Base-by-base conservation (phyloP, 1,140 invertebrate genomes). In the Globodera ellingtonae region DNA sequence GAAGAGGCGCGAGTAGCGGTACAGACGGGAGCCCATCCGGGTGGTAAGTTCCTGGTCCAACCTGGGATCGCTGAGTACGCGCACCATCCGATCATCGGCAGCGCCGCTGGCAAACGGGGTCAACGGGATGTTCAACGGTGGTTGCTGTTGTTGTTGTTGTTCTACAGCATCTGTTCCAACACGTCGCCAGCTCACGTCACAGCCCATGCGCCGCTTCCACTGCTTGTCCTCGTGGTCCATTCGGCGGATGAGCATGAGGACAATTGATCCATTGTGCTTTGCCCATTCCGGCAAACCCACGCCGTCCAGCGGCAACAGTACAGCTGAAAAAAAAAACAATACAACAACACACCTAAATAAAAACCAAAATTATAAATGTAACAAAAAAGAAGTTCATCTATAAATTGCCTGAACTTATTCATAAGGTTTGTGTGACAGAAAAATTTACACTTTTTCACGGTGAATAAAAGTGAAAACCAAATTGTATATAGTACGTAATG, bases 1-100 rank as follows among this genome's bases (percentile, higher is more conserved):
- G 56, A 18, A 62, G 56, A 62, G 47, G 65, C 73, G 73, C 15
- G 65, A 75, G 15, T 52, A 50, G 65, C 65, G 50, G 46, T 75
- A 65, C 18, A 65, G 73, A 18, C 73, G 73, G n/a, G 56, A 75
- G 65, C 73, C 56, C 65, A 62, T 75, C 65, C 65, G 50, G 46
- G 56, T 56, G 15, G 73, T 75, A 44, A 75, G 65, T 15, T 75
- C 65, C 35, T 77, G 46, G 52, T 77, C 75, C 69, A 77, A 77
- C 75, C 75, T 77, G 75, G 75, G 75, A 46, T 77, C 75, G 10
- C 67, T 70, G 67, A 47, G 67, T 21, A 47, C 24, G 35, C 18
- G 35, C 35, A 44, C 46, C 67, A 70, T 47, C 24, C 35, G 69
- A 13, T 77, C 47, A 44, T 44, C 56, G 46, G 1, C 46, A 18